Base-by-base conservation (phyloP, 1,140 invertebrate genomes). In the Zaprionus kolodkinae region DNA sequence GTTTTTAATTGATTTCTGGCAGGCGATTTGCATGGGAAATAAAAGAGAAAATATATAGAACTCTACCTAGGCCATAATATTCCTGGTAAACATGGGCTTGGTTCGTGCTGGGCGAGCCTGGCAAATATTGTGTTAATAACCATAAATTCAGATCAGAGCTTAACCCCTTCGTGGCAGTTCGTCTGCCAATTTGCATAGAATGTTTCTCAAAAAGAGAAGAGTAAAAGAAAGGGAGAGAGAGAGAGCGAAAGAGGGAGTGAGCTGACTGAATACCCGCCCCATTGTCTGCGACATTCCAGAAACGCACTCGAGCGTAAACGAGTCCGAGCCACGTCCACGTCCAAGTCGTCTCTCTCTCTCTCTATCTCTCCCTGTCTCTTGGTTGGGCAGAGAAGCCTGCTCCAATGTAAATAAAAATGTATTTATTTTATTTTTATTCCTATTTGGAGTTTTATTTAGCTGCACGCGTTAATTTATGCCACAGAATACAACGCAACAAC, bases 391-490 rank as follows among this genome's bases (percentile, higher is more conserved):
- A 70, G 76, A 69, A 38, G 55, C 40, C 48, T 35, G 55, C 57
- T 61, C 67, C 67, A 89, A 87, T 78, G 73, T 74, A 89, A 84
- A 88, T 88, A 89, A 71, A 88, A 83, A 81, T 84, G 63, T 89
- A 89, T 87, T 88, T 87, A 88, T 88, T 83, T 79, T 72, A 72
- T 65, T 55, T 62, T 15, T 60, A 38, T 69, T 57, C 48, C 56
- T 57, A 56, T 74, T 70, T 75, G 72, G 59, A 70, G 56, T 74
- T 69, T 74, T 71, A 68, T 88, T 84, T 88, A 84, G 84, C 67
- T 88, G 85, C 85, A 88, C 84, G 85, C 84, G 84, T 89, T 88
- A 88, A 88, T 88, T 84, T 88, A 88, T 88, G 78, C 84, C 80
- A 71, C 61, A 78, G 62, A 68, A 69, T 15, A 45, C 45, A 45